These are phyloP conservation scores for Xylocopa sonorina DNA, from an alignment of 1,140 invertebrate genomes.

Conservation along the genomic window DNA sequence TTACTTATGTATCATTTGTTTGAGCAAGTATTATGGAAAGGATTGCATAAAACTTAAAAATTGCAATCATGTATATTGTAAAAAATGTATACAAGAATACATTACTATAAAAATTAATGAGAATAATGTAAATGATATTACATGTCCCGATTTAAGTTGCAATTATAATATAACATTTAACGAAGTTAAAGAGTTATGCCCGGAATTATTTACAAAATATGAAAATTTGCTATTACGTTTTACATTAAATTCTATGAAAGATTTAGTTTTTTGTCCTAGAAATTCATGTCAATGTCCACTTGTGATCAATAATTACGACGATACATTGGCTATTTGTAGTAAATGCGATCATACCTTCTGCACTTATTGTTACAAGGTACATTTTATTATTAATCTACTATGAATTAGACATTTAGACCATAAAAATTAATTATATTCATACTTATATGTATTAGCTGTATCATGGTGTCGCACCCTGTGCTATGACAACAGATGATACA, in stretches of 20 bases:
- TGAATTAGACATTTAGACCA: no score
- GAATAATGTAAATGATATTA: conserved; percentile 23
- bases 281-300: conserved; percentile 83
- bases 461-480: conserved; percentile 60
- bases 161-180: conserved; percentile 19
- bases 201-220: conserved; percentile 83
- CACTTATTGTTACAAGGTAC: conserved; percentile 82
- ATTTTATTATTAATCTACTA: neutral
- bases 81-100: conserved; percentile 48
- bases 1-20: conserved; percentile 62
- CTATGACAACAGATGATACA: conserved; percentile 31
- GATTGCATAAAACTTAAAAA: conserved; percentile 54
- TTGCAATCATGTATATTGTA: conserved; percentile 63
- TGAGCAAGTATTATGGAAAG: conserved; percentile 31
- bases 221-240: conserved; percentile 82
- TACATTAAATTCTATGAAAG: conserved; percentile 83
- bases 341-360: conserved; percentile 85
- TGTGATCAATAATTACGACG: conserved; percentile 75
- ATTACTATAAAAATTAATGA: conserved; percentile 52
- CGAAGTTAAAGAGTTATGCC: conserved; percentile 74
- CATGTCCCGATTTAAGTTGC: conserved; percentile 55
- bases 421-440: no score
- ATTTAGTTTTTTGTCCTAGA: conserved; percentile 84
- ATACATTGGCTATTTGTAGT: conserved; percentile 82
- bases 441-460: conserved; percentile 45